Percentiles rank a stretch among this genome's conserved stretches.
These are phyloP conservation scores for Pithys albifrons DNA, from an alignment of 2,113 vertebrate species.

Conservation along the genomic window DNA sequence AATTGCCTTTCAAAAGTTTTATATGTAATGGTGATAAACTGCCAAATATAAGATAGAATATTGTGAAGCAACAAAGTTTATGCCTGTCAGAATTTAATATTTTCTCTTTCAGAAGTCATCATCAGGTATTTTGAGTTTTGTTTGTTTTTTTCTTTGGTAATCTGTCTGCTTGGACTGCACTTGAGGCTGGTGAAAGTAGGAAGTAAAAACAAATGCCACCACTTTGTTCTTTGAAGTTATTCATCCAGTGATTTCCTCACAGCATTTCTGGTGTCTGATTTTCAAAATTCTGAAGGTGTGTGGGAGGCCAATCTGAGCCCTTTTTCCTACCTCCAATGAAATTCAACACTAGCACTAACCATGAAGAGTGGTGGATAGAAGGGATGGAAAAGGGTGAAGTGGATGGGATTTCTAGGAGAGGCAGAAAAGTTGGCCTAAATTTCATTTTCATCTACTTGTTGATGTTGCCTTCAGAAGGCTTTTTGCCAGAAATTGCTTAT, in stretches of 20 bases:
- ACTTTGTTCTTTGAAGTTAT: neutral
- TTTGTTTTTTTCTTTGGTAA: neutral
- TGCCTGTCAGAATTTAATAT: neutral
- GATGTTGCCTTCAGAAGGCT: neutral
- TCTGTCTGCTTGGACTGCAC: neutral
- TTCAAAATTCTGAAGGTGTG: neutral
- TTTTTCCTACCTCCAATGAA: fast-evolving
- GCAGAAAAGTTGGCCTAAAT: neutral
- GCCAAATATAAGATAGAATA: neutral
- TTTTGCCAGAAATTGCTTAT: neutral
- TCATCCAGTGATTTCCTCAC: neutral
- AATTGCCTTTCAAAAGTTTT: neutral
- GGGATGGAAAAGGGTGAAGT: neutral
- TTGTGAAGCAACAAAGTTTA: neutral
- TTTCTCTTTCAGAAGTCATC: neutral
- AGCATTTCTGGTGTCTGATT: neutral
- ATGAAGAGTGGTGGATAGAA: neutral
- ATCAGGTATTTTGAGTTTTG: neutral
- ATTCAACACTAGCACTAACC: neutral
- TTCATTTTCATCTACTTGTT: neutral
- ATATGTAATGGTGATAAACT: neutral
- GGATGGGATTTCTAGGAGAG: neutral
- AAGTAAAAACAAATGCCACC: neutral
- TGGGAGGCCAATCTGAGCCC: neutral
- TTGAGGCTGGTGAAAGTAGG: neutral